Percentiles rank a stretch among this genome's conserved stretches.
phyloP scores from a whole-genome alignment of 2,797 vertebrate genomes.

The Acanthopagrus latus region DNA sequence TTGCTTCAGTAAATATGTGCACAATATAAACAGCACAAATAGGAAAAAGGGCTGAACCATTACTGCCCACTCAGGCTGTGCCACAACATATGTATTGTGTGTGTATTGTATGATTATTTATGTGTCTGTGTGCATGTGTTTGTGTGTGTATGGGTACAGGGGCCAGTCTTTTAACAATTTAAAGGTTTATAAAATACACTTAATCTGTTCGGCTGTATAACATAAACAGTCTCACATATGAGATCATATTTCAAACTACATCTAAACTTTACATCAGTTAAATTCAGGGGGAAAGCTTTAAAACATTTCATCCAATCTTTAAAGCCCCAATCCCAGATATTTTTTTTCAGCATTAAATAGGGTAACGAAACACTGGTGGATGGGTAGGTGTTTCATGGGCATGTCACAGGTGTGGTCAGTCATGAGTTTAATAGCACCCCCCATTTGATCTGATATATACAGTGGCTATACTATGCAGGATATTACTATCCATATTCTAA shows the following conservation, averaged over 20 bases:
- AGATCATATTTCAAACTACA: conserved; percentile 43
- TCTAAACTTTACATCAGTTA: conserved; percentile 58
- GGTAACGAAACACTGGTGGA: neutral
- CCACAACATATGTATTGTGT: conserved; percentile 39
- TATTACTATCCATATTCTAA: neutral
- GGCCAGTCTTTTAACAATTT: conserved; percentile 45
- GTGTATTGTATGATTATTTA: conserved; percentile 28
- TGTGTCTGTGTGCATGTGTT: conserved; percentile 35
- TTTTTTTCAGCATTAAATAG: conserved; percentile 1
- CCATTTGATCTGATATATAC: neutral
- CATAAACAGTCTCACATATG: conserved; percentile 40
- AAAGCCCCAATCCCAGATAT: conserved; percentile 52
- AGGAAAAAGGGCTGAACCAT: conserved; percentile 53
- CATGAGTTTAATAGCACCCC: neutral
- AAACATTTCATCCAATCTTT: conserved; percentile 41
- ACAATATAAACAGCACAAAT: conserved; percentile 53
- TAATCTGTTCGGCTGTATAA: conserved; percentile 38
- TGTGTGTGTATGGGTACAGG: conserved; percentile 36
- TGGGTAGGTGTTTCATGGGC: no score
- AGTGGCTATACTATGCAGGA: no score
- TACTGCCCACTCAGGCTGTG: conserved; percentile 58
- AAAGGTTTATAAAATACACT: conserved; percentile 65
- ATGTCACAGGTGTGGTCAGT: no score
- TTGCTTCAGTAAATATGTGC: conserved; percentile 64
- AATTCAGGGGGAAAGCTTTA: conserved; percentile 19